Base-by-base conservation (phyloP, 1,140 invertebrate species). In the Cydia fagiglandana region DNA sequence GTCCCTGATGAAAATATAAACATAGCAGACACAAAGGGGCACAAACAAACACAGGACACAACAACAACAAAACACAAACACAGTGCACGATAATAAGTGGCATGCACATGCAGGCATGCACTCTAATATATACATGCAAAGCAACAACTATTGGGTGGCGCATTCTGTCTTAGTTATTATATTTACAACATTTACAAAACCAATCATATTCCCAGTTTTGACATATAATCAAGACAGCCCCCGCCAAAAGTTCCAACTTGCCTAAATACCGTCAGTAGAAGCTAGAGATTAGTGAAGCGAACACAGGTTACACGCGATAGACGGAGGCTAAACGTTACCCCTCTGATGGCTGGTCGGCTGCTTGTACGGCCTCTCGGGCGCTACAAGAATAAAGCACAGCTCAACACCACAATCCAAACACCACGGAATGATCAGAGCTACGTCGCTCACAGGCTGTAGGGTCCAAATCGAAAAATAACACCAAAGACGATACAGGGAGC, bases 311-410 rank as follows among this genome's bases (percentile, higher is more conserved):
- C 80, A 83, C 82, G 78, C 80, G 82, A 78, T 83, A 82, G 80
- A 81, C 82, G 80, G 77, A 83, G 81, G 83, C 80, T 83, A 28
- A 88, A 92, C 88, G 77, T 92, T 92, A 91, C 89, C 91, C 90
- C 88, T 91, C 79, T 91, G 89, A 85, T 92, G 90, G 77, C 86
- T 92, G 81, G 88, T 78, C 78, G 91, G 91, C 88, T 85, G 87
- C 86, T 81, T 88, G 85, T 91, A 91, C 81, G 79, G 80, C 80
- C 90, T 86, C 83, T 77, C 88, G 81, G 84, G 85, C 78, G 83
- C 91, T 92, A 92, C 83, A 87, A 91, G 82, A 92, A 80, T 90
- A 92, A 91, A 80, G 84, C 80, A 88, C 77, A 89, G 77, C 88
- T 91, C 85, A 91, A 89, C 89, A 87, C 83, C 84, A 77, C 87